These are phyloP conservation scores for Lochmaea crataegi DNA, from an alignment of 2,888 invertebrate genomes.

Conservation along the genomic window DNA sequence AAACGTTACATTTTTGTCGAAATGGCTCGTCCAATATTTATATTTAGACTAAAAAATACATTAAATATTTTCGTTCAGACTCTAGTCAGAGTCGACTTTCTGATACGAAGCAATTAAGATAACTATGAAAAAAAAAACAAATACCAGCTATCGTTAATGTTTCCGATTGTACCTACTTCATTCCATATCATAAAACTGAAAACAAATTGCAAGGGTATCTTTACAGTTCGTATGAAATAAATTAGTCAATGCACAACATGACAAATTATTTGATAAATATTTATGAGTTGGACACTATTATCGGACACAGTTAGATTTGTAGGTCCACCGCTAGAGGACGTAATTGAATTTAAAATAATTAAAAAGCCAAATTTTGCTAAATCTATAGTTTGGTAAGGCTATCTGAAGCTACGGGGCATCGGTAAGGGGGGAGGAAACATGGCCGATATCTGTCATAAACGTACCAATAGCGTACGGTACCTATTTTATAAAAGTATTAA, in stretches of 20 bases:
- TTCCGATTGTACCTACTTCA: not conserved
- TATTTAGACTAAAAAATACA: not conserved
- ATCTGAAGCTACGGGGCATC: too few species aligned
- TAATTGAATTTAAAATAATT: too few species aligned
- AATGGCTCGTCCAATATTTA: not conserved
- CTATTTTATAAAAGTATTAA: too few species aligned
- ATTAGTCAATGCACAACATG: not conserved
- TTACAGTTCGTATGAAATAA: not conserved
- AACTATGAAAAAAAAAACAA: not conserved
- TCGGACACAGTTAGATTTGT: too few species aligned
- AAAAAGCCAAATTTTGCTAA: too few species aligned
- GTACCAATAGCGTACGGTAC: too few species aligned
- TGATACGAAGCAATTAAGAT: not conserved
- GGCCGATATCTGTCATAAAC: too few species aligned
- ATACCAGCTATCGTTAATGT: not conserved
- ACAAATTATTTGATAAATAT: not conserved
- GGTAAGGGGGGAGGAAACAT: too few species aligned
- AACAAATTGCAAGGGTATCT: not conserved
- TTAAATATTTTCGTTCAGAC: not conserved
- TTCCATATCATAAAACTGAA: not conserved
- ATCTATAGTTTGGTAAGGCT: too few species aligned
- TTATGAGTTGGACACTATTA: too few species aligned
- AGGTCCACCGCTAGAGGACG: too few species aligned
- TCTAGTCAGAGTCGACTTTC: conserved; percentile 1
- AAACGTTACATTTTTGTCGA: not conserved